Evolutionary conservation across 2,797 vertebrate species (phyloP), one percentile per base, ranked within the genome.

Genomic region (Antennarius maculatus): DNA sequence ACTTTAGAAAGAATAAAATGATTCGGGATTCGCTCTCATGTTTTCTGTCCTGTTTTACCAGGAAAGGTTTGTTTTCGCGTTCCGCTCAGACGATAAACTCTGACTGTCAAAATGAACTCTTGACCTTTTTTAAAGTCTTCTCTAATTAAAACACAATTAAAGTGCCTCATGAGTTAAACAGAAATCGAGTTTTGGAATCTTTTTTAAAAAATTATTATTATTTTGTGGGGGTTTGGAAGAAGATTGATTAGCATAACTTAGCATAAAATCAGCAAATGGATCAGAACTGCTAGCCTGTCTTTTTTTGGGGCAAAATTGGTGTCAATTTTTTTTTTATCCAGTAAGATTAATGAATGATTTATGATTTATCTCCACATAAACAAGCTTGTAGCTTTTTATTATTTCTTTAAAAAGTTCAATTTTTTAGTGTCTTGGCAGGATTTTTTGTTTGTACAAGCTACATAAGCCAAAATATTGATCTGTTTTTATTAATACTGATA

Each of bases 31-130:
- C 6, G 27, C 34, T 45, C 15, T 5, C 29, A 0, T 3, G 50
- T 71, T 64, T 29, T 46, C 42, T 45, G 13, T 66, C 43, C n/a
- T 37, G 69, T 76, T 77, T 37, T 70, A 66, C 76, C 56, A 71
- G 43, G 31, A 59, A 27, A n/a, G 45, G 29, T 59, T 69, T 59
- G 17, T 14, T 69, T 72, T 57, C 55, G 65, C 51, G 14, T 72
- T 61, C 31, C 2, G 37, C 64, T 50, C 10, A 14, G 42, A 67
- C 50, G 65, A 72, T 41, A 46, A 61, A 61, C 47, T 6, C 18
- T 53, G 43, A 61, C 69, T 57, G 52, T 75, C 60, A 50, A 59
- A 57, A 57, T 0, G 18, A 80, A 69, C n/a, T 15, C 1, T 74
- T 46, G 43, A 61, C 52, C 31, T 31, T 45, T 42, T 76, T 45